Evolutionary conservation across 1,140 invertebrate genomes (phyloP).

Genomic region (Acromyrmex heyeri): DNA sequence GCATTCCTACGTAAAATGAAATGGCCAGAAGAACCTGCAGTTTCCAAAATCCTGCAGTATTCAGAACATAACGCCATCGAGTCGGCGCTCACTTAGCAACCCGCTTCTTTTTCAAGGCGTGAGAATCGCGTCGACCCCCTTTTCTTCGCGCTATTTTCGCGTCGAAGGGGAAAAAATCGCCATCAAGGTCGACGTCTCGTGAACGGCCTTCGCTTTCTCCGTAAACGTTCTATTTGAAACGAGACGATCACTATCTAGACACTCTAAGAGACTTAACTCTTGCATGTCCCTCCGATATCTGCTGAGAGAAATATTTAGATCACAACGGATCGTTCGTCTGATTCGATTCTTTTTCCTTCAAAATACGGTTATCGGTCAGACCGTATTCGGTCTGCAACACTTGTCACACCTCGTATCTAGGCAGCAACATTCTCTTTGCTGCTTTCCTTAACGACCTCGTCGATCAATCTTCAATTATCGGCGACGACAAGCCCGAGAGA

Average conservation of each 20-base stretch:
- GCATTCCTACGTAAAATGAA: slow-evolving; percentile 18
- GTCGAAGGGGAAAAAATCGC: neutral
- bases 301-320: neutral
- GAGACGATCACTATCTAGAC: slow-evolving; percentile 19
- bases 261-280: slow-evolving; percentile 1
- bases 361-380: neutral
- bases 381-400: too few relatives aligned
- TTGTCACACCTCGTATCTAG: neutral
- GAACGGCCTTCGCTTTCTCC: slow-evolving; percentile 54
- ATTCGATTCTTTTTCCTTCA: neutral
- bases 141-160: slow-evolving; percentile 54
- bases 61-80: neutral
- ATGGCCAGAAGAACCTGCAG: neutral
- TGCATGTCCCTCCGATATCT: neutral
- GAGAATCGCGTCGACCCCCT: neutral
- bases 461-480: slow-evolving; percentile 34
- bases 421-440: neutral
- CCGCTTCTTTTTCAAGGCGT: neutral
- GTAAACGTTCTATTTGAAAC: slow-evolving; percentile 54
- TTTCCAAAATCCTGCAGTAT: slow-evolving; percentile 23
- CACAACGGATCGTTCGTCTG: neutral
- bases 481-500: neutral
- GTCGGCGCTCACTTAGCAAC: neutral
- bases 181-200: slow-evolving; percentile 64
- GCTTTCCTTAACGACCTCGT: slow-evolving; percentile 14